Evolutionary conservation across 2,797 vertebrate genomes (phyloP).

Genomic region (Poeciliopsis presidionis): DNA sequence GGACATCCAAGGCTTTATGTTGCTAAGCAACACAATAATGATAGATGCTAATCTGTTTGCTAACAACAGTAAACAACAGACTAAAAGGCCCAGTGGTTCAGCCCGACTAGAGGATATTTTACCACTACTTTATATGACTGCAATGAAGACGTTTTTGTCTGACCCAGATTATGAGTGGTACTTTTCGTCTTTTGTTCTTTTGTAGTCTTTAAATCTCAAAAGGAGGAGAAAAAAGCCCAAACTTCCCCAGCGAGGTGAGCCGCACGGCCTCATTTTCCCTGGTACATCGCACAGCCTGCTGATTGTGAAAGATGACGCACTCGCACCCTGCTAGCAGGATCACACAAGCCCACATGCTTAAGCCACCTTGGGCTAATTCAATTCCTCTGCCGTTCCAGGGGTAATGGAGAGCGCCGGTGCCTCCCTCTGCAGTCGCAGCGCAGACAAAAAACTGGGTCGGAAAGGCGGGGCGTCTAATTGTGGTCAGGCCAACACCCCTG

Average conservation of each 20-base stretch:
- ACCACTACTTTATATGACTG: background rate
- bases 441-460: slow-evolving; percentile 30
- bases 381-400: slow-evolving; percentile 62
- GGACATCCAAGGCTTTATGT: background rate
- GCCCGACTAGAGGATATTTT: background rate
- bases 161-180: background rate
- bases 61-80: background rate
- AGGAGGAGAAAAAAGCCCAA: slow-evolving; percentile 16
- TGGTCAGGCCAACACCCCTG: slow-evolving; percentile 7
- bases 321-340: slow-evolving; percentile 72
- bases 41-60: background rate
- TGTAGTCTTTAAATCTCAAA: slow-evolving; percentile 8
- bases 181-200: background rate
- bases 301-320: slow-evolving; percentile 76
- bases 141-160: background rate
- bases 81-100: background rate
- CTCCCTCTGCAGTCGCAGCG: slow-evolving; percentile 35
- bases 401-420: slow-evolving; percentile 55
- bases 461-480: slow-evolving; percentile 14
- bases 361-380: slow-evolving; percentile 74
- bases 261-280: slow-evolving; percentile 58
- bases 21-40: background rate
- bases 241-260: slow-evolving; percentile 55
- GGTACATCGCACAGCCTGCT: slow-evolving; percentile 64
- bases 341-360: slow-evolving; percentile 74